Evolutionary conservation across 2,113 vertebrate species (phyloP).

Genomic region (Phalacrocorax aristotelis): DNA sequence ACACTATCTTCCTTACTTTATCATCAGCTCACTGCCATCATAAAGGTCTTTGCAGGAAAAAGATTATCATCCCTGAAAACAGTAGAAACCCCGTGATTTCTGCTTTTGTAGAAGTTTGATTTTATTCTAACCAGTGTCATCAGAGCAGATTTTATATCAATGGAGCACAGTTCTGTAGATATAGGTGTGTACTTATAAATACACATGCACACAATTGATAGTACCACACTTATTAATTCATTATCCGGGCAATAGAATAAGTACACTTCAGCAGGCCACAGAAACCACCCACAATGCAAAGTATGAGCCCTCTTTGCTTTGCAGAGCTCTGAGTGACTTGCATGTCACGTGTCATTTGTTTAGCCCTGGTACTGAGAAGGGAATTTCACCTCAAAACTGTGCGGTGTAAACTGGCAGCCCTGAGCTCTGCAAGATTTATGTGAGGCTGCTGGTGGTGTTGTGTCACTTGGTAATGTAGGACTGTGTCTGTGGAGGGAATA

Average conservation of each 20-base stretch:
- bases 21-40: neutral
- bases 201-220: accelerated
- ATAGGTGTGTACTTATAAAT: neutral
- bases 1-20: neutral
- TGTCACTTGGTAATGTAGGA: neutral
- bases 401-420: neutral
- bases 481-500: neutral
- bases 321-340: neutral
- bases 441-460: neutral
- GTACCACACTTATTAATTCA: neutral
- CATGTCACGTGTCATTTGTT: accelerated
- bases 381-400: slow-evolving; percentile 17
- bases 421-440: neutral
- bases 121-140: neutral
- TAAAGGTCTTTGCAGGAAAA: neutral
- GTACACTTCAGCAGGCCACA: neutral
- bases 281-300: neutral
- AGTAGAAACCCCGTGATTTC: neutral
- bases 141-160: neutral
- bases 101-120: neutral
- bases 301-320: neutral
- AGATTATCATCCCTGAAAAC: neutral
- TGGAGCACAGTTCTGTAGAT: neutral
- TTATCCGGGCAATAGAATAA: neutral
- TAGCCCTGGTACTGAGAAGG: neutral